Conservation (phyloP, 2,888 invertebrate genomes). For the Megaustenia siamemsis region DNA sequence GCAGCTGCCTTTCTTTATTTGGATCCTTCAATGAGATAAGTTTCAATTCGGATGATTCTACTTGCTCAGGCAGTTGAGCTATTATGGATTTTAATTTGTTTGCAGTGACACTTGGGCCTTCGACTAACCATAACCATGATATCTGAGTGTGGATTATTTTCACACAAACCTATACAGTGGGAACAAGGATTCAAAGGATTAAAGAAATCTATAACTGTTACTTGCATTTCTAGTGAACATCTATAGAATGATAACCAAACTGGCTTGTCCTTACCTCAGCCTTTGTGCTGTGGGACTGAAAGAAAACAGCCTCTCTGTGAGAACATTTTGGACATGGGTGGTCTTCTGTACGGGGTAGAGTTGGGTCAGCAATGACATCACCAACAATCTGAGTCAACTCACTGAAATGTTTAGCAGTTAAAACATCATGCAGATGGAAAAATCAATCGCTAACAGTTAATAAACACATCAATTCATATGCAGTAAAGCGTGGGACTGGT, state of each 20-base stretch:
- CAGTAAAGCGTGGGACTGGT: too few species aligned
- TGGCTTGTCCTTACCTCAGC: conserved; percentile 86
- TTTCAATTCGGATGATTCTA: too few species aligned
- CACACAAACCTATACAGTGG: too few species aligned
- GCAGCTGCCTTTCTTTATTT: too few species aligned
- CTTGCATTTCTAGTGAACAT: neutral
- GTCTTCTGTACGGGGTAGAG: conserved; percentile 97
- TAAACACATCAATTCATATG: too few species aligned
- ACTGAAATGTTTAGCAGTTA: conserved; percentile 82
- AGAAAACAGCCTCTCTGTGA: conserved; percentile 97
- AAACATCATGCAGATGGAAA: neutral
- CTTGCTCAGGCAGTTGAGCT: too few species aligned
- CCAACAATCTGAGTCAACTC: conserved; percentile 98
- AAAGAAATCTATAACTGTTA: neutral
- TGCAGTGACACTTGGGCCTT: too few species aligned
- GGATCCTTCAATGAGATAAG: too few species aligned
- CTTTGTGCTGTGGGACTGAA: conserved; percentile 96
- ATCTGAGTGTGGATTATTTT: too few species aligned
- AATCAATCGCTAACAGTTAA: too few species aligned
- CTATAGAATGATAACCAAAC: neutral
- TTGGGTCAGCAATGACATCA: conserved; percentile 98
- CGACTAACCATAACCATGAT: too few species aligned
- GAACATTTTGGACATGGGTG: conserved; percentile 98
- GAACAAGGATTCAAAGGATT: neutral
- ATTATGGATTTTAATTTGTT: too few species aligned